phyloP scores from a whole-genome alignment of 2,113 vertebrate species.

The Nyctibius bracteatus region DNA sequence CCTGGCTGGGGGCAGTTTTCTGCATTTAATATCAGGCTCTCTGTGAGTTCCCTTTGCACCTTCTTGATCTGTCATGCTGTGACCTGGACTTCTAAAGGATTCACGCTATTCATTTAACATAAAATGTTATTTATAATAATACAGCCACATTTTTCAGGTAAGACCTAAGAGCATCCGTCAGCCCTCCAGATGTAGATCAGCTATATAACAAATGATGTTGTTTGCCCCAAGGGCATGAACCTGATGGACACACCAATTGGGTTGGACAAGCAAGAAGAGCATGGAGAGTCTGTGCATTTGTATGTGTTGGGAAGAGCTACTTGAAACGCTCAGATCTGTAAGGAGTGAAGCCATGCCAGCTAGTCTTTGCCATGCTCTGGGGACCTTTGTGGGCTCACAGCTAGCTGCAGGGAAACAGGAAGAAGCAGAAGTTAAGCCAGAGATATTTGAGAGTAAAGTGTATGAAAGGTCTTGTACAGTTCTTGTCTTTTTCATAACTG shows the following conservation, averaged over 20 bases:
- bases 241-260: neutral
- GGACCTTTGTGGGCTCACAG: neutral
- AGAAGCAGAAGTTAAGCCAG: neutral
- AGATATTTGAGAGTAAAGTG: neutral
- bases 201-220: neutral
- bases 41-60: neutral
- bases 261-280: neutral
- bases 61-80: fast-evolving
- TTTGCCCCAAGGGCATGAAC: neutral
- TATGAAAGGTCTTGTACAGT: neutral
- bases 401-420: neutral
- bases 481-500: neutral
- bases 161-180: neutral
- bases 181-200: neutral
- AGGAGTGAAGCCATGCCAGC: neutral
- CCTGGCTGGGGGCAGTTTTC: neutral
- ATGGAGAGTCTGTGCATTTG: neutral
- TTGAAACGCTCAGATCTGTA: neutral
- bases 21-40: fast-evolving
- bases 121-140: neutral
- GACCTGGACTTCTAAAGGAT: neutral
- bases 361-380: neutral
- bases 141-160: neutral
- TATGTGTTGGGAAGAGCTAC: neutral
- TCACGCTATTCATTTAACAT: fast-evolving